Evolutionary conservation across 2,797 vertebrate species (phyloP), one percentile per base, ranked within the genome.

Genomic region (Heterohyrax brucei): DNA sequence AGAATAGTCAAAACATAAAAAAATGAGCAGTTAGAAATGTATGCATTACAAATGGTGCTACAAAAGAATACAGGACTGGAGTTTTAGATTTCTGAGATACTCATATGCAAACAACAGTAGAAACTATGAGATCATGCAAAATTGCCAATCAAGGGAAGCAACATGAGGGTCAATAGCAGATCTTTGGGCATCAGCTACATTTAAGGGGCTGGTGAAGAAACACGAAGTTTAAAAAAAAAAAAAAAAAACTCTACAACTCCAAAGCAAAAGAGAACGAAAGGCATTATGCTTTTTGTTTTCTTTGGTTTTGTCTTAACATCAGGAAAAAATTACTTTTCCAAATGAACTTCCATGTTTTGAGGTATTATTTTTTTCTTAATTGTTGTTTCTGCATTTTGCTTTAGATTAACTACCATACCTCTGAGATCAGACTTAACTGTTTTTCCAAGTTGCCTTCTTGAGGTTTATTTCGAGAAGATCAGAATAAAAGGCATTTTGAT

Each of bases 301-400:
- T 56, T 66, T 66, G 28, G 5, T 26, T 80, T 68, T 73, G 13
- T 50, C 12, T 83, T 87, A 91, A 9, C 53, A 84, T n/a, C n/a
- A 95, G 33, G 12, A 86, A 91, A 87, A 91, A n/a, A 46, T 73
- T 64, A n/a, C 66, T 48, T 62, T 90, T 46, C 39, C 39, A 87
- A 77, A 92, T 39, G 39, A 82, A 83, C 7, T 64, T 53, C 33
- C 24, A 66, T 5, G 5, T 62, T 66, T 84, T 33, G 3, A 0
- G n/a, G 53, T 39, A 39, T 39, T 39, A 18, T 1, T 26, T 68
- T 84, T 46, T 24, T 56, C 53, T 56, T 56, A 56, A 56, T 56
- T 56, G 44, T 62, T 84, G 46, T 73, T 94, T 64, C 73, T 33
- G 6, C 2, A 73, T 96, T 83, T 26, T 75, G 59, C 72, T 44